These are phyloP conservation scores for Antheraea yamamai DNA, from an alignment of 2,888 invertebrate species.

Conservation along the genomic window DNA sequence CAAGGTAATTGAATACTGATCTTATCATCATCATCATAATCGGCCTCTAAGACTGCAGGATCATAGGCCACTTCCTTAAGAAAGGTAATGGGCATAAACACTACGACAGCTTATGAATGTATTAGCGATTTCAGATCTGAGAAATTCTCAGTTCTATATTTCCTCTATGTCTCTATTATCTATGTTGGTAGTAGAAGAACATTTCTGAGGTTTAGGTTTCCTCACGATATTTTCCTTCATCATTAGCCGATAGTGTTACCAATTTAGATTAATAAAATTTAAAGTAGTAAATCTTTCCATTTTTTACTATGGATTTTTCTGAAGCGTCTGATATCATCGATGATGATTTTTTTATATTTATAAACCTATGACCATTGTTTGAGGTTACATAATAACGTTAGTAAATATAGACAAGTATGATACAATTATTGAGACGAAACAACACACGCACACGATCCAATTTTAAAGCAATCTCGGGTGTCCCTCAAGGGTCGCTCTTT, in stretches of 20 bases:
- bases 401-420: neutral
- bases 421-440: neutral
- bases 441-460: neutral
- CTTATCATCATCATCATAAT: neutral
- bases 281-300: no score
- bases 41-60: no score
- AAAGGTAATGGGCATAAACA: no score
- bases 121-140: no score
- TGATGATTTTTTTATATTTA: neutral
- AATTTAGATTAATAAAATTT: no score
- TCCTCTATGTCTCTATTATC: no score
- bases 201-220: no score
- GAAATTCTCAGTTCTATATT: no score
- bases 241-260: neutral
- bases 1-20: constrained; percentile 45
- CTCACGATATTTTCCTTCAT: no score
- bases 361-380: neutral
- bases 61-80: no score
- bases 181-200: no score
- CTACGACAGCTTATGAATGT: no score
- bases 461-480: neutral
- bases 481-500: neutral
- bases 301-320: neutral
- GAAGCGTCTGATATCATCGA: neutral
- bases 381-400: neutral